Base-by-base conservation (phyloP, 2,888 invertebrate species). In the Kuschelorhynchus macadamiae region DNA sequence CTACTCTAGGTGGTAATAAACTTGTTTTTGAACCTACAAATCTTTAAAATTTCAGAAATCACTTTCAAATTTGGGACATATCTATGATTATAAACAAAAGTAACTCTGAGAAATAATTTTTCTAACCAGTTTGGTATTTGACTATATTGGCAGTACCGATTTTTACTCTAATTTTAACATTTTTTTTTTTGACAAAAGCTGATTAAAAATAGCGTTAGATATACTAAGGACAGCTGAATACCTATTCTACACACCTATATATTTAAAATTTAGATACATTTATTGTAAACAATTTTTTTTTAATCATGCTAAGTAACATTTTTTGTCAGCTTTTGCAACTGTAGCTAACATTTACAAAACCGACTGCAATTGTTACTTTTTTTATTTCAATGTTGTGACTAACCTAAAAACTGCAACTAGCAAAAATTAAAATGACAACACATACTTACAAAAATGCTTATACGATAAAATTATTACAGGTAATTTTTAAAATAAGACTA, bases 231-330 rank as follows among this genome's bases (percentile, higher is more conserved):
- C 75, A 74, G 75, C 74, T 75, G 70, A 72, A 61, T 74, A 67
- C 70, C 76, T 77, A 74, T 67, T 75, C 77, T 77, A 78, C 73
- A 78, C 77, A 77, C 73, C 74, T 73, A 77, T 74, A 72, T 71
- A 71, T 75, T 72, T 62, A 68, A 71, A 73, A 74, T 67, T 55
- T 42, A 70, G 73, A 67, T 71, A 36, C 70, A 71, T 71, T 44
- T 55, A 67, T 71, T 74, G 71, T 75, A 72, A 72, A 74, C 74
- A 74, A 64, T 62, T 57, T 69, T 47, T n/a, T n/a, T n/a, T n/a
- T n/a, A n/a, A n/a, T n/a, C n/a, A n/a, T n/a, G n/a, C n/a, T 55
- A 61, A 42, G 50, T 53, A 44, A 56, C 25, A 32, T 30, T 30
- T 42, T 30, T 18, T 20, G 36, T 14, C 11, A 42, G 56, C 46